A percentile compares a stretch with the other conserved stretches of the same genome.
Conservation (phyloP, 2,113 vertebrate genomes). For the Setophaga petechia region DNA sequence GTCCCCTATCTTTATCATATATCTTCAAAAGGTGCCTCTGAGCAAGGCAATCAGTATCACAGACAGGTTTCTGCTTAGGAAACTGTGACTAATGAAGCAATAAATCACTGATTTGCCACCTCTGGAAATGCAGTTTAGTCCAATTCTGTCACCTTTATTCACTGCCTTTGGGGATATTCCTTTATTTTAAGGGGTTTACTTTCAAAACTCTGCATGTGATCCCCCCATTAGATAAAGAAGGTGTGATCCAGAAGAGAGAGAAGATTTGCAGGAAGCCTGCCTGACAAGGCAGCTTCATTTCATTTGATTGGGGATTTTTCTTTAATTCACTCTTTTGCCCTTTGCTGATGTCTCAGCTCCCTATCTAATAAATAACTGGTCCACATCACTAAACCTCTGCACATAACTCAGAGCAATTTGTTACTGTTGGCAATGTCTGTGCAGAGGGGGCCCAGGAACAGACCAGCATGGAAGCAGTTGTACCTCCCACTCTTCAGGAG, state of each 20-base stretch:
- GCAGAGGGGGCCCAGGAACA: conserved; percentile 35
- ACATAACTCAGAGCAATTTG: conserved; percentile 62
- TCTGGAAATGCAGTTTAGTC: background rate
- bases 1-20: conserved; percentile 42
- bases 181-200: background rate
- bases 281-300: background rate
- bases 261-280: background rate
- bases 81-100: conserved; percentile 30
- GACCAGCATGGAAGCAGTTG: conserved; percentile 45
- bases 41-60: background rate
- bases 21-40: conserved; percentile 36
- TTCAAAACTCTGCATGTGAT: background rate
- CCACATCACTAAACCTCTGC: background rate
- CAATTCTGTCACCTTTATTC: background rate
- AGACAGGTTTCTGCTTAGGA: conserved; percentile 10
- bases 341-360: conserved; percentile 18
- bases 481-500: conserved; percentile 62
- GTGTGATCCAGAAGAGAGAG: background rate
- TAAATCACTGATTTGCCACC: conserved; percentile 15
- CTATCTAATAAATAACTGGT: conserved; percentile 51
- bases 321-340: background rate
- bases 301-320: background rate
- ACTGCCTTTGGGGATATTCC: background rate
- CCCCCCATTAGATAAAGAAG: background rate
- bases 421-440: conserved; percentile 66